phyloP scores from a whole-genome alignment of 2,888 invertebrate species.

The Ephialtes manifestator region DNA sequence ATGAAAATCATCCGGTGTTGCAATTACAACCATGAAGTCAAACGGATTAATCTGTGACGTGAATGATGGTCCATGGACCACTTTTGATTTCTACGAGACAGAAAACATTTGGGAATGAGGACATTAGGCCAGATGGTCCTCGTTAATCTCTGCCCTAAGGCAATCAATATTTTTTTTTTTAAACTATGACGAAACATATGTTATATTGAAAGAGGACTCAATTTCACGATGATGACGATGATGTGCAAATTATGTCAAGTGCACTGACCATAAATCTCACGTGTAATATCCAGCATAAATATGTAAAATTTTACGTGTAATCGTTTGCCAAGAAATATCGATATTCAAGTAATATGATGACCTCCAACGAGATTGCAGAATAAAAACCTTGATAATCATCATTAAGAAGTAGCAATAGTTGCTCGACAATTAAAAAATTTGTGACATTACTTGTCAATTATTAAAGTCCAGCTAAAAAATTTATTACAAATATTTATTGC shows the following conservation, averaged over 20 bases:
- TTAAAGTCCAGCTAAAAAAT: background rate
- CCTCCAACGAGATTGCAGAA: background rate
- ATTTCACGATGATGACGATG: background rate
- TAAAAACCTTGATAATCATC: background rate
- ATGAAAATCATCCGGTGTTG: background rate
- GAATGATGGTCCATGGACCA: background rate
- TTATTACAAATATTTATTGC: background rate
- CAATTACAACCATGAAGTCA: background rate
- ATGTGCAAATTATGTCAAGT: slow-evolving; percentile 1
- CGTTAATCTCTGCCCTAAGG: background rate
- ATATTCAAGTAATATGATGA: background rate
- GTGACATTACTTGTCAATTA: background rate
- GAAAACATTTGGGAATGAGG: background rate
- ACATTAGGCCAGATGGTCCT: background rate
- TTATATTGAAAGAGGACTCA: background rate
- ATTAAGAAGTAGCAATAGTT: background rate
- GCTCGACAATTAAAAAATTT: background rate
- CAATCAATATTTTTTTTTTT: background rate
- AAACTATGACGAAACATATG: background rate
- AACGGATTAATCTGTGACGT: background rate
- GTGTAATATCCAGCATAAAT: background rate
- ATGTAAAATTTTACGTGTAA: background rate
- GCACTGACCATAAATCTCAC: background rate
- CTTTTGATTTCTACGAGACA: background rate
- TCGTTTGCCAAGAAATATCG: background rate